Percentiles rank a stretch among this genome's conserved stretches.
Conservation (phyloP, 2,797 vertebrate genomes). For the Hemitrygon akajei region DNA sequence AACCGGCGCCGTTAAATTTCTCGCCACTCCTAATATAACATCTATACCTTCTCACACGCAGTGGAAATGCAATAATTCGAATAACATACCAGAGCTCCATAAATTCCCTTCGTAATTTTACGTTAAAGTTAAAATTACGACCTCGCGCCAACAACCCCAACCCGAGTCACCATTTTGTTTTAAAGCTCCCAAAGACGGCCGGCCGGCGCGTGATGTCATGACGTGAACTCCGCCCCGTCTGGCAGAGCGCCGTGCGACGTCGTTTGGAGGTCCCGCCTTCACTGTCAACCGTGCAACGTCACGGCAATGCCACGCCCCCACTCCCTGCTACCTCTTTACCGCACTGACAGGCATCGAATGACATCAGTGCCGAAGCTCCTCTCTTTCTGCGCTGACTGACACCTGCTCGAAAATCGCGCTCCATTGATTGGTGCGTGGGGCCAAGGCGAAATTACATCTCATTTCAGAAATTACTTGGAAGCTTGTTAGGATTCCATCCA, state of each 20-base stretch:
- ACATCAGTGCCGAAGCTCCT: background rate
- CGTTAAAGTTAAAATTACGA: background rate
- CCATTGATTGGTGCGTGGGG: too few species aligned
- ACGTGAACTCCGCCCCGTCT: too few species aligned
- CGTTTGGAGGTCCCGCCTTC: too few species aligned
- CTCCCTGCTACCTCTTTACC: background rate
- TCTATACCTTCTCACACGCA: background rate
- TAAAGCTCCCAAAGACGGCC: background rate
- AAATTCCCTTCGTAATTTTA: background rate
- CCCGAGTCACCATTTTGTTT: conserved; percentile 20
- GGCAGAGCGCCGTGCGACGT: too few species aligned
- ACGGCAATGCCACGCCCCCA: background rate
- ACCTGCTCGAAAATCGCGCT: too few species aligned
- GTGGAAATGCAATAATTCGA: background rate
- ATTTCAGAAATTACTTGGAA: too few species aligned
- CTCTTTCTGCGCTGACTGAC: background rate
- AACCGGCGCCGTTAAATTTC: background rate
- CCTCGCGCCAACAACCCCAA: background rate
- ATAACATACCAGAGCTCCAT: background rate
- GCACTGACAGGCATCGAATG: background rate
- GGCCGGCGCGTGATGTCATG: background rate
- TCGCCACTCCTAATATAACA: background rate
- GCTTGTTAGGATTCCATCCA: background rate
- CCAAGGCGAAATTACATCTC: too few species aligned
- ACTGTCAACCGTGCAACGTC: too few species aligned